A percentile compares a stretch with the other conserved stretches of the same genome.
phyloP scores from a whole-genome alignment of 2,113 vertebrate genomes.

The Apaloderma vittatum region DNA sequence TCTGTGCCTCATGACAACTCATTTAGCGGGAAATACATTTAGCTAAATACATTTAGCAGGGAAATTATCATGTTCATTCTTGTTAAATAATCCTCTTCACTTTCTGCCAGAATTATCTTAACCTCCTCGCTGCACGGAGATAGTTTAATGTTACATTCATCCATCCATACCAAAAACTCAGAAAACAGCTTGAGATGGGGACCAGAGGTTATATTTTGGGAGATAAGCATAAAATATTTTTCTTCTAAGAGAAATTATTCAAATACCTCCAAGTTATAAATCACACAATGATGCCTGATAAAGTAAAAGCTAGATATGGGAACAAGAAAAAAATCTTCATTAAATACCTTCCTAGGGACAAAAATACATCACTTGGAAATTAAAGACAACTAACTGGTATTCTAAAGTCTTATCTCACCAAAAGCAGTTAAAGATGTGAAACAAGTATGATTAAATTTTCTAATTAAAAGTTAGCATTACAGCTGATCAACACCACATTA shows the following conservation, averaged over 20 bases:
- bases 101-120: conserved; percentile 39
- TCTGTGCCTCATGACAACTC: conserved; percentile 36
- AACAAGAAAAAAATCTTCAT: background rate
- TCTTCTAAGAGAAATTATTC: background rate
- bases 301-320: background rate
- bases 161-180: background rate
- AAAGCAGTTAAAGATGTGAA: background rate
- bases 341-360: background rate
- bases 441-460: background rate
- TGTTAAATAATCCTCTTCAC: conserved; percentile 51
- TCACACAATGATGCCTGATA: background rate
- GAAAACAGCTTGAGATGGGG: background rate
- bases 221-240: background rate
- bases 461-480: background rate
- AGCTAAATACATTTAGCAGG: background rate
- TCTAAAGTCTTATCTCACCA: background rate
- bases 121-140: background rate
- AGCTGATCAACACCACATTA: background rate
- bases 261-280: background rate
- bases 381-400: background rate
- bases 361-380: background rate
- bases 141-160: conserved; percentile 2
- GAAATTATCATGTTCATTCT: conserved; percentile 49
- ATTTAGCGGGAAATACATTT: background rate
- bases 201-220: background rate